Percentiles rank a stretch among this genome's conserved stretches.
Conservation (phyloP, 2,888 invertebrate species). For the Dicroscelio sp. region DNA sequence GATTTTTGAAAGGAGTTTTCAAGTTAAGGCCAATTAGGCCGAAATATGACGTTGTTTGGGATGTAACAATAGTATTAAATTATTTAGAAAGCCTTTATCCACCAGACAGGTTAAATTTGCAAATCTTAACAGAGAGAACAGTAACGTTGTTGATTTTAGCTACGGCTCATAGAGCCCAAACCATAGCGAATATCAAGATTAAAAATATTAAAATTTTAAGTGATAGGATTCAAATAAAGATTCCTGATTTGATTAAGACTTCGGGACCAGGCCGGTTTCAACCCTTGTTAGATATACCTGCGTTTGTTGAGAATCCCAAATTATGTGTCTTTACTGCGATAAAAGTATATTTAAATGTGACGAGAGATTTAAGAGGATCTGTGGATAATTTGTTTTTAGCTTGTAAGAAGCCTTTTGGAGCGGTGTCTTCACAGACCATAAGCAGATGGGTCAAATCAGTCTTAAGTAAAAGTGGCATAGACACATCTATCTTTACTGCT, state of each 20-base stretch:
- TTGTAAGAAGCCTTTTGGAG: not conserved
- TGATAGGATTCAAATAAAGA: not conserved
- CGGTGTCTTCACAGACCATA: slow-evolving; percentile 9
- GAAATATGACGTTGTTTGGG: too few relatives aligned
- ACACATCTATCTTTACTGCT: slow-evolving; percentile 7
- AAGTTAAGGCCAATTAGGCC: too few relatives aligned
- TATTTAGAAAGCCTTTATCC: not conserved
- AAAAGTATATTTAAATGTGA: not conserved
- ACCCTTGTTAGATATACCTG: not conserved
- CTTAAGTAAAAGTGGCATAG: slow-evolving; percentile 21
- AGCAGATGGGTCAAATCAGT: slow-evolving; percentile 26
- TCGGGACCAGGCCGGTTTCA: not conserved
- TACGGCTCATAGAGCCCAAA: not conserved
- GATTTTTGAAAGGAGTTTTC: too few relatives aligned
- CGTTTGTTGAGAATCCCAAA: not conserved
- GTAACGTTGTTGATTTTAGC: slow-evolving; percentile 36
- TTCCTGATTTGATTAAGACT: not conserved
- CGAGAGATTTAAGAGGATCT: not conserved
- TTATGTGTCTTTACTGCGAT: not conserved
- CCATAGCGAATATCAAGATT: not conserved
- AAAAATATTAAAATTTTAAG: not conserved
- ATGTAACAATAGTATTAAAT: slow-evolving; percentile 76
- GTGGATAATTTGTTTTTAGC: not conserved
- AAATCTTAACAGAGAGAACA: slow-evolving; percentile 44
- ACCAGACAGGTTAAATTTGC: slow-evolving; percentile 6